These are phyloP conservation scores for Bembecia ichneumoniformis DNA, from an alignment of 2,888 invertebrate species.

Conservation along the genomic window DNA sequence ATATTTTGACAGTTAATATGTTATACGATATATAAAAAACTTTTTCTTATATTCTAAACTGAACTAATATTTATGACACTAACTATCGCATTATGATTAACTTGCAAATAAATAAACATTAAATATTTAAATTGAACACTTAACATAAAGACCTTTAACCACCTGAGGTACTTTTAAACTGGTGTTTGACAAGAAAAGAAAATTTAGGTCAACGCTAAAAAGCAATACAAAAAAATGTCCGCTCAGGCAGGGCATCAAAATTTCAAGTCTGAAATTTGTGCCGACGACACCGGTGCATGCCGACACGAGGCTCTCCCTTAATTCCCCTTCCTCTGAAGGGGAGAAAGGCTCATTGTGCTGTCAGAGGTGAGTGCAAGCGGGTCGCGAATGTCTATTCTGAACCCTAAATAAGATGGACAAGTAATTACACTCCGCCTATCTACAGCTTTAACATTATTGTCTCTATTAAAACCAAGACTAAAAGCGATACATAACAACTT, in stretches of 20 bases:
- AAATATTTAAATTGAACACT: no score
- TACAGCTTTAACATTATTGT: no score
- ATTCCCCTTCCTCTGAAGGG: conserved; percentile 7
- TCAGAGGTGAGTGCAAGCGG: conserved; percentile 34
- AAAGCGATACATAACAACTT: no score
- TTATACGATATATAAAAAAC: no score
- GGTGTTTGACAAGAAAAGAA: not conserved
- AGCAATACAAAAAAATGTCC: conserved; percentile 3
- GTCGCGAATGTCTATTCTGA: conserved; percentile 18
- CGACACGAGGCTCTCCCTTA: conserved; percentile 8
- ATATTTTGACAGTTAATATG: no score
- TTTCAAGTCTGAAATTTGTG: conserved; percentile 26
- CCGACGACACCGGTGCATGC: conserved; percentile 18
- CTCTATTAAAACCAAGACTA: no score
- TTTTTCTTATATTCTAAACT: no score
- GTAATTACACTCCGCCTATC: not conserved
- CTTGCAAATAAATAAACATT: no score
- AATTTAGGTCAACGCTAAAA: conserved; percentile 5
- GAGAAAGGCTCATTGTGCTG: conserved; percentile 26
- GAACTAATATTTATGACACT: no score
- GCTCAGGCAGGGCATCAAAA: conserved; percentile 22
- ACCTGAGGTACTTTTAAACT: no score
- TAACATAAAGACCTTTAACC: no score
- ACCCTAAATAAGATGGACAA: not conserved
- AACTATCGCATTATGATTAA: no score